Conservation (phyloP, 2,888 invertebrate species). For the Lottia scabra region DNA sequence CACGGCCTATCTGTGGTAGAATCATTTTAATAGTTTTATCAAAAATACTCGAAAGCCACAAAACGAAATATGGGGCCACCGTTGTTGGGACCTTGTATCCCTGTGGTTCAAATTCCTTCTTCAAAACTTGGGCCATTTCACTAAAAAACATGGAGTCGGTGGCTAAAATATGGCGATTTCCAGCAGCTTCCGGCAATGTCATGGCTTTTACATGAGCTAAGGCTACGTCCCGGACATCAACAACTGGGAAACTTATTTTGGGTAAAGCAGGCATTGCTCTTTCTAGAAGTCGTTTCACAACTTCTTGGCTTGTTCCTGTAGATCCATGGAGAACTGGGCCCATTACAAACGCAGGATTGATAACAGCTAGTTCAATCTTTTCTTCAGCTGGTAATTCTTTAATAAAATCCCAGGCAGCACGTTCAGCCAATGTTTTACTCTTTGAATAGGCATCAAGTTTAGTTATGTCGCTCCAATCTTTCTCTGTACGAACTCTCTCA, state of each 20-base stretch:
- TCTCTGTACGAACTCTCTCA: slow-evolving; percentile 67
- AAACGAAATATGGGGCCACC: slow-evolving; percentile 68
- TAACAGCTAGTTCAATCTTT: slow-evolving; percentile 71
- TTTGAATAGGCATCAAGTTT: slow-evolving; percentile 67
- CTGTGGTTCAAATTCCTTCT: slow-evolving; percentile 68
- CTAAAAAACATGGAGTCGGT: slow-evolving; percentile 36
- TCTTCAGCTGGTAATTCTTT: slow-evolving; percentile 69
- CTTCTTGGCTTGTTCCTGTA: slow-evolving; percentile 58
- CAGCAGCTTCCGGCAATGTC: slow-evolving; percentile 66
- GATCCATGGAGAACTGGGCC: slow-evolving; percentile 69
- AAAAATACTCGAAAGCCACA: slow-evolving; percentile 68
- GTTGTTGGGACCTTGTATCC: slow-evolving; percentile 69
- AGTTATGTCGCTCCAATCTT: slow-evolving; percentile 69
- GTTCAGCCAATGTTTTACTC: slow-evolving; percentile 72
- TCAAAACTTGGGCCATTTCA: slow-evolving; percentile 66
- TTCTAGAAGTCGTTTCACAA: slow-evolving; percentile 53
- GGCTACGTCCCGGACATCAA: slow-evolving; percentile 72
- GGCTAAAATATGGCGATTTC: slow-evolving; percentile 34
- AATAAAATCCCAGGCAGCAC: slow-evolving; percentile 73
- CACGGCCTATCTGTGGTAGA: slow-evolving; percentile 68
- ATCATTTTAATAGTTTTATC: slow-evolving; percentile 69
- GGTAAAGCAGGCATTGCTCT: slow-evolving; percentile 62
- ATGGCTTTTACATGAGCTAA: slow-evolving; percentile 70
- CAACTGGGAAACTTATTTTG: slow-evolving; percentile 66
- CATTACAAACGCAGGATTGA: slow-evolving; percentile 72